phyloP scores from a whole-genome alignment of 1,140 invertebrate genomes.

The Alviniconcha marisindica region DNA sequence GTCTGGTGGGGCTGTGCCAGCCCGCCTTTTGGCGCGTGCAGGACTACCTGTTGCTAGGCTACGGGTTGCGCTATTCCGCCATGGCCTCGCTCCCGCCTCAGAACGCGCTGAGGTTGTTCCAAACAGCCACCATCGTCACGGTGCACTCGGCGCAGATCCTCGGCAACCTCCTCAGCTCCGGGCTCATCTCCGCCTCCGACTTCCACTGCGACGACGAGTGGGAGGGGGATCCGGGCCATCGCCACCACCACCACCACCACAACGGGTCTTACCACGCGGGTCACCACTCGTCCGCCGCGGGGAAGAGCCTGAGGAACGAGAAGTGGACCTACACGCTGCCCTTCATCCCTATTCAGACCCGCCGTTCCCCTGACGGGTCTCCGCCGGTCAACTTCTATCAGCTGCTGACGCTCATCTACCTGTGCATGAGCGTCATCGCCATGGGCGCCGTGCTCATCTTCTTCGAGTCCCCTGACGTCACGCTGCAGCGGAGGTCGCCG shows the following conservation, averaged over 20 bases:
- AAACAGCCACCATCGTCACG: slow-evolving; percentile 52
- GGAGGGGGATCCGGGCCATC: slow-evolving; percentile 21
- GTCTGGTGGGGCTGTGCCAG: slow-evolving; percentile 53
- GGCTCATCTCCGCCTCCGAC: slow-evolving; percentile 52
- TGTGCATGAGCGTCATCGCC: slow-evolving; percentile 53
- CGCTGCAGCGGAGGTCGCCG: slow-evolving; percentile 39
- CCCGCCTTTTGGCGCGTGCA: slow-evolving; percentile 56
- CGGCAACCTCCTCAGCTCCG: slow-evolving; percentile 54
- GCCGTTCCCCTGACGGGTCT: slow-evolving; percentile 35
- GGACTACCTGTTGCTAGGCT: slow-evolving; percentile 51
- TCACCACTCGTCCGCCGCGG: neutral
- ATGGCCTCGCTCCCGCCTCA: slow-evolving; percentile 45
- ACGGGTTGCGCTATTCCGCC: slow-evolving; percentile 53
- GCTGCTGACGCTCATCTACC: slow-evolving; percentile 54
- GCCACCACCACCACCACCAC: neutral
- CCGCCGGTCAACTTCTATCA: slow-evolving; percentile 53
- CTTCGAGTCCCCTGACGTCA: slow-evolving; percentile 54
- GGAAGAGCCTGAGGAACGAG: slow-evolving; percentile 28
- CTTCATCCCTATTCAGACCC: slow-evolving; percentile 51
- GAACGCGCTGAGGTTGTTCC: slow-evolving; percentile 50
- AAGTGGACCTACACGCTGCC: slow-evolving; percentile 57
- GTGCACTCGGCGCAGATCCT: slow-evolving; percentile 57
- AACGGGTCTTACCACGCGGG: neutral
- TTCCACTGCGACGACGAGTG: slow-evolving; percentile 50
- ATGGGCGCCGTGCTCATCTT: slow-evolving; percentile 55